phyloP scores from a whole-genome alignment of 2,113 vertebrate species.

The Rhabdornis inornatus region DNA sequence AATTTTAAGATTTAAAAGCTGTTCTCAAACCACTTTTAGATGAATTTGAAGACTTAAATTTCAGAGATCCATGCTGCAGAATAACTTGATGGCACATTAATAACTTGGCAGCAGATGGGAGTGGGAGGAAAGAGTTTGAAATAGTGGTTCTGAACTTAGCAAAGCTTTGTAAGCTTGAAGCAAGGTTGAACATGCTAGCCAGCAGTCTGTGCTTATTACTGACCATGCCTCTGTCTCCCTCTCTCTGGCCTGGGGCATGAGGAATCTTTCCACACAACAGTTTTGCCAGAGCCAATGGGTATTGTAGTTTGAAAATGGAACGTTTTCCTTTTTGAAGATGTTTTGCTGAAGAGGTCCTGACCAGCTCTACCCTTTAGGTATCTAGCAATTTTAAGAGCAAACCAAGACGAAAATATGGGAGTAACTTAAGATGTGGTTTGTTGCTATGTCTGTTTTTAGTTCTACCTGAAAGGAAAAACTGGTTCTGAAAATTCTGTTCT shows the following conservation, averaged over 20 bases:
- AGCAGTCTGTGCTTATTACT: background rate
- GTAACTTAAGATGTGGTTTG: background rate
- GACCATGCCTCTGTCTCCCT: background rate
- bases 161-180: background rate
- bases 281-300: background rate
- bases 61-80: background rate
- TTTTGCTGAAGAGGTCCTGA: background rate
- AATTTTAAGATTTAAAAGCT: conserved; percentile 6
- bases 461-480: background rate
- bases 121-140: conserved; percentile 26
- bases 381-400: background rate
- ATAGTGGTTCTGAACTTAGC: background rate
- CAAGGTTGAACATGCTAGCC: background rate
- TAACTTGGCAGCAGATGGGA: conserved; percentile 57
- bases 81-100: conserved; percentile 36
- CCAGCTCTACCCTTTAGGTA: background rate
- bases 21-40: background rate
- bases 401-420: background rate
- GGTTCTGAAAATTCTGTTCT: background rate
- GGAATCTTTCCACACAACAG: background rate
- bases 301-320: background rate
- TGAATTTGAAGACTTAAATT: background rate
- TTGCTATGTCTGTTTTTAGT: background rate
- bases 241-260: background rate
- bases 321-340: background rate